Evolutionary conservation across 2,797 vertebrate species (phyloP).

Genomic region (Adelosebastes latens): DNA sequence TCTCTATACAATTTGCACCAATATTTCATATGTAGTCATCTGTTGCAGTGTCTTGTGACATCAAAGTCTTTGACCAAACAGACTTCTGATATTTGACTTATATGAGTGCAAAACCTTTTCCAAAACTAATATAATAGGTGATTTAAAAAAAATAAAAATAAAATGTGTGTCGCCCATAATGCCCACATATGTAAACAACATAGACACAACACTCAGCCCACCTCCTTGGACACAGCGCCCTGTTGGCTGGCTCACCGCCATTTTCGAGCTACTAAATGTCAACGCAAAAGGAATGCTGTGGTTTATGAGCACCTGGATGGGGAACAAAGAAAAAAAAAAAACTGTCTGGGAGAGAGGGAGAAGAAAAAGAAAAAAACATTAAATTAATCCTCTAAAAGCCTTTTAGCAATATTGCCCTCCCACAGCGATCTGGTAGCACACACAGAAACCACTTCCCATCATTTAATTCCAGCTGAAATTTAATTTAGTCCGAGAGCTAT

Average conservation of each 20-base stretch:
- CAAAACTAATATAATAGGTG: background rate
- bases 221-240: constrained; percentile 49
- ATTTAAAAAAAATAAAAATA: constrained; percentile 33
- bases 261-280: constrained; percentile 72
- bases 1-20: background rate
- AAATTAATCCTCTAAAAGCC: constrained; percentile 89
- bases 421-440: constrained; percentile 72
- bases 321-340: constrained; percentile 71
- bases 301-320: constrained; percentile 77
- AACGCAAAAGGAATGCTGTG: constrained; percentile 61
- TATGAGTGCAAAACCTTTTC: background rate
- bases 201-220: constrained; percentile 43
- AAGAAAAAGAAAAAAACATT: constrained; percentile 54
- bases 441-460: constrained; percentile 71
- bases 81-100: background rate
- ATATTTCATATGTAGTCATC: background rate
- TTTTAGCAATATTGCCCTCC: constrained; percentile 85
- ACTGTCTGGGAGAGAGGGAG: constrained; percentile 49
- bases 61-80: background rate
- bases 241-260: constrained; percentile 65
- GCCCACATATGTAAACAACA: constrained; percentile 41
- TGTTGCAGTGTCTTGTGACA: background rate
- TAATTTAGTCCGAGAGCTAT: constrained; percentile 86
- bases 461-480: constrained; percentile 84
- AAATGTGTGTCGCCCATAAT: constrained; percentile 28